These are phyloP conservation scores for Prunella fulvescens DNA, from an alignment of 2,113 vertebrate genomes.

Conservation along the genomic window DNA sequence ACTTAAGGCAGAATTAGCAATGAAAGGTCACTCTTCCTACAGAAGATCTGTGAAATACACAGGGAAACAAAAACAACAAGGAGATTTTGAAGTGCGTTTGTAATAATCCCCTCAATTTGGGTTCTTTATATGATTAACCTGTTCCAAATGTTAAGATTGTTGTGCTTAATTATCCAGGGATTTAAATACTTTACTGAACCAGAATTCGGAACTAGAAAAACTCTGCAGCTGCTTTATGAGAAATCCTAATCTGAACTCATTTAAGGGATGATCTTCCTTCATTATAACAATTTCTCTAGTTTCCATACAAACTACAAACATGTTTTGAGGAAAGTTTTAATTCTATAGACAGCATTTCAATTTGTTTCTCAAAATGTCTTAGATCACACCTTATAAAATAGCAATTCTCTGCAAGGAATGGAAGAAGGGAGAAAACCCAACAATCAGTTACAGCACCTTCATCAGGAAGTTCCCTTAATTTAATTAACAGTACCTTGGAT, in stretches of 20 bases:
- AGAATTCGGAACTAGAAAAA: neutral
- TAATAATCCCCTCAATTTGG: neutral
- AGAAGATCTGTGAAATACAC: neutral
- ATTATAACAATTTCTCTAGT: neutral
- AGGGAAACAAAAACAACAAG: neutral
- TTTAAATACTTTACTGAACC: slow-evolving; percentile 6
- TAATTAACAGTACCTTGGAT: slow-evolving; percentile 83
- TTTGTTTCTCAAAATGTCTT: neutral
- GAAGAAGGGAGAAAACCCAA: neutral
- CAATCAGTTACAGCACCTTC: neutral
- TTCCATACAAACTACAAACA: neutral
- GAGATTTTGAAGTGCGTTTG: neutral
- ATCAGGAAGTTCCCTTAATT: neutral
- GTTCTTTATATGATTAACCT: neutral
- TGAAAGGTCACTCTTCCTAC: neutral
- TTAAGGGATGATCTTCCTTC: neutral
- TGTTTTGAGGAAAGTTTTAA: neutral
- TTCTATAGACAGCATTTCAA: neutral
- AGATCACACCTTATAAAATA: neutral
- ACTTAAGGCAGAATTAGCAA: neutral
- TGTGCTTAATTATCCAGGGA: neutral
- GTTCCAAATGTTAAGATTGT: slow-evolving; percentile 2
- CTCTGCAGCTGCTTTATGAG: neutral
- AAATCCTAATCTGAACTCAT: slow-evolving; percentile 8
- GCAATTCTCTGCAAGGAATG: neutral